Evolutionary conservation across 2,797 vertebrate genomes (phyloP).

Genomic region (Dermochelys coriacea): DNA sequence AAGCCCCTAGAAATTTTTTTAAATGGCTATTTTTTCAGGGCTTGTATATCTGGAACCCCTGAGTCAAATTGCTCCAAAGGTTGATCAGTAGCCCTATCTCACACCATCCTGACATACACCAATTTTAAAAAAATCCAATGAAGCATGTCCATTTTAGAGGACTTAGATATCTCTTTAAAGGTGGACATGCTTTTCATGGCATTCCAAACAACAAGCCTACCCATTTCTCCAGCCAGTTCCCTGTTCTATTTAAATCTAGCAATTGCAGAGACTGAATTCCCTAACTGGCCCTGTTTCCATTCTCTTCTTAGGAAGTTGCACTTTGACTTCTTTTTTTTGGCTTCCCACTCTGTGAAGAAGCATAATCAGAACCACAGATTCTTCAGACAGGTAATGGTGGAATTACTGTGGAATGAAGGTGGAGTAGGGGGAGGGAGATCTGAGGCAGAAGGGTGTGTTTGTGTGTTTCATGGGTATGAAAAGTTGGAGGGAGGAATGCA

Average conservation of each 20-base stretch:
- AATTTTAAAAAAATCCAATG: neutral
- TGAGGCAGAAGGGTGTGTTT: neutral
- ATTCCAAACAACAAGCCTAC: neutral
- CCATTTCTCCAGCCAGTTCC: neutral
- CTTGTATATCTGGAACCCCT: neutral
- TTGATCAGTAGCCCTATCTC: neutral
- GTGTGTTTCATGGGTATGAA: neutral
- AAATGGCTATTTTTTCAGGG: neutral
- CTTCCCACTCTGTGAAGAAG: neutral
- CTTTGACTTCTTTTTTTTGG: neutral
- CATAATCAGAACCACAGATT: neutral
- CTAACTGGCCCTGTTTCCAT: neutral
- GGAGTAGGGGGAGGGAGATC: neutral
- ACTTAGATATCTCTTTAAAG: neutral
- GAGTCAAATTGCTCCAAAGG: neutral
- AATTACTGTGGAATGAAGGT: neutral
- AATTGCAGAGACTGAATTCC: neutral
- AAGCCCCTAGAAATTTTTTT: neutral
- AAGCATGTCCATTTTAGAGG: neutral
- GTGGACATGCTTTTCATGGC: neutral
- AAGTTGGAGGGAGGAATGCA: no score
- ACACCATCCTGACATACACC: neutral
- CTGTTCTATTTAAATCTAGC: neutral
- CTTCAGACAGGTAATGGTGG: slow-evolving; percentile 9
- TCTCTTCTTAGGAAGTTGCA: neutral